Evolutionary conservation across 2,797 vertebrate genomes (phyloP).

Genomic region (Malurus leucopterus): DNA sequence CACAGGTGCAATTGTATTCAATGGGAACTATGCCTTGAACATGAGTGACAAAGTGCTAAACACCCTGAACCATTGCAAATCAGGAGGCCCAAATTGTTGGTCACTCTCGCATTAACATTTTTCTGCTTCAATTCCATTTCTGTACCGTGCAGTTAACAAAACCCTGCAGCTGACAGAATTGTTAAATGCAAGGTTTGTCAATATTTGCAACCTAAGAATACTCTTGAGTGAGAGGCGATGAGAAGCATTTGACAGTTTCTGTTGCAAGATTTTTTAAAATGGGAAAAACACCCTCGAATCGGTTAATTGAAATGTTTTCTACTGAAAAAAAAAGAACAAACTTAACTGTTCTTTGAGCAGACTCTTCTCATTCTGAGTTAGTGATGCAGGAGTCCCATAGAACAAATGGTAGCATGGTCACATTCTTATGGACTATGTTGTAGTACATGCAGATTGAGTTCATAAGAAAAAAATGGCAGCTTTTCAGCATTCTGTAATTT

Average conservation of each 20-base stretch:
- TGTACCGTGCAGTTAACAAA: not conserved
- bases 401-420: not conserved
- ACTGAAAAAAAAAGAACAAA: not conserved
- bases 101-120: not conserved
- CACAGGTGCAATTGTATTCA: not conserved
- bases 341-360: not conserved
- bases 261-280: not conserved
- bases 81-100: not conserved
- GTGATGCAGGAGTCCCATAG: not conserved
- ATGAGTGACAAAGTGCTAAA: not conserved
- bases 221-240: not conserved
- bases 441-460: not conserved
- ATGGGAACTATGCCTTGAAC: not conserved
- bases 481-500: not conserved
- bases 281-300: accelerated
- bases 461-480: not conserved
- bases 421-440: not conserved
- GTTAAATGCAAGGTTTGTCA: not conserved
- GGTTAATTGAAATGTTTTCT: not conserved
- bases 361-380: not conserved
- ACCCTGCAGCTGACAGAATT: not conserved
- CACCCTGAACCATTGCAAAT: not conserved
- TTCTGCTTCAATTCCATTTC: not conserved
- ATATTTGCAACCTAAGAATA: not conserved
- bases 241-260: not conserved